Evolutionary conservation across 2,888 invertebrate genomes (phyloP).

Genomic region (Ischnura elegans): DNA sequence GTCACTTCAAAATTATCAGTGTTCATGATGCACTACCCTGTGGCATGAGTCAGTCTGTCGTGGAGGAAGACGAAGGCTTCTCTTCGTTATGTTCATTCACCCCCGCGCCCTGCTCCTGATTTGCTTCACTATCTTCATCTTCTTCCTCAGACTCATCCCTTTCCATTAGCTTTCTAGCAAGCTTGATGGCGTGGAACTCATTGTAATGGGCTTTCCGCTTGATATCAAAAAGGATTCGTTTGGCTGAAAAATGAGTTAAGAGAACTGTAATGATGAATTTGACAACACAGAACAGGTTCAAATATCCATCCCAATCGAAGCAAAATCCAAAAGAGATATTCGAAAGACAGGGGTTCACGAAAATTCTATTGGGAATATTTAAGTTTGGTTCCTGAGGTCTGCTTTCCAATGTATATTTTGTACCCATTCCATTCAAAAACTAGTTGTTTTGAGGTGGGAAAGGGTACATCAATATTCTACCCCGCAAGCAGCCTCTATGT

Average conservation of each 20-base stretch:
- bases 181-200: slow-evolving; percentile 96
- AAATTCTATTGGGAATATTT: no score
- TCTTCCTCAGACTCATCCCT: slow-evolving; percentile 93
- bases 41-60: slow-evolving; percentile 34
- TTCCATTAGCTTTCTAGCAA: slow-evolving; percentile 93
- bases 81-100: slow-evolving; percentile 31
- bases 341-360: no score
- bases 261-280: background rate
- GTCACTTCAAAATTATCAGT: slow-evolving; percentile 45
- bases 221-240: slow-evolving; percentile 90
- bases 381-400: no score
- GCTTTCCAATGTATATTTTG: no score
- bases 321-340: no score
- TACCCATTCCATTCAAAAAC: no score
- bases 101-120: slow-evolving; percentile 2
- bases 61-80: slow-evolving; percentile 27
- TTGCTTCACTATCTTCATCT: slow-evolving; percentile 76
- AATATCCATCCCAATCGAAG: no score
- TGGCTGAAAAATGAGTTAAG: slow-evolving; percentile 78
- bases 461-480: no score
- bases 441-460: no score
- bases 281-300: no score
- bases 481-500: no score
- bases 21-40: slow-evolving; percentile 52
- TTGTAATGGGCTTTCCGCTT: slow-evolving; percentile 98